phyloP scores from a whole-genome alignment of 2,888 invertebrate genomes.

The Chymomyza procnemis region DNA sequence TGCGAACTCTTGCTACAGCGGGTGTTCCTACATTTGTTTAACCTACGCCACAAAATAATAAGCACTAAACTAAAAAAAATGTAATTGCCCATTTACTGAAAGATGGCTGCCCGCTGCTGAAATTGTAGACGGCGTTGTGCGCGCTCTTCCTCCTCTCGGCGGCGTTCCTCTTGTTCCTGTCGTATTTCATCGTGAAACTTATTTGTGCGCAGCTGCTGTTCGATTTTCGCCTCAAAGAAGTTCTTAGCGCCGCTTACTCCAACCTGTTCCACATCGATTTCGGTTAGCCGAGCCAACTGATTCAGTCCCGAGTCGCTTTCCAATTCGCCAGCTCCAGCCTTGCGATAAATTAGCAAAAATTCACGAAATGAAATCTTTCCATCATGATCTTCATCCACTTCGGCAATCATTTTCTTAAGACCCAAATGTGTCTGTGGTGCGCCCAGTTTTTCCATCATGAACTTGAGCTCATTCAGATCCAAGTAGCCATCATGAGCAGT shows the following conservation, averaged over 20 bases:
- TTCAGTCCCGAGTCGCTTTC: conserved; percentile 91
- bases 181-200: conserved; percentile 96
- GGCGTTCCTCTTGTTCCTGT: conserved; percentile 93
- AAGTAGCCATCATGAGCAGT: conserved; percentile 92
- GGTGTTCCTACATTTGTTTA: conserved; percentile 42
- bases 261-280: conserved; percentile 95
- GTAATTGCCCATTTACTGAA: conserved; percentile 80
- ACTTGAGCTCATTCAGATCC: conserved; percentile 92
- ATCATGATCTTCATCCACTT: conserved; percentile 92
- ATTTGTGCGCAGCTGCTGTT: conserved; percentile 88
- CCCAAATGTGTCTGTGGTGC: conserved; percentile 97
- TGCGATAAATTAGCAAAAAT: conserved; percentile 88
- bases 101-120: conserved; percentile 92
- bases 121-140: conserved; percentile 89
- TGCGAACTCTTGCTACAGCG: neutral
- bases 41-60: conserved; percentile 62
- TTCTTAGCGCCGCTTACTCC: conserved; percentile 96
- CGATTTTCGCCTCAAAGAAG: conserved; percentile 98
- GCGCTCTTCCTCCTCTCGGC: conserved; percentile 89
- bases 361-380: conserved; percentile 94
- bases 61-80: conserved; percentile 53
- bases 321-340: conserved; percentile 94
- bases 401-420: conserved; percentile 95
- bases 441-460: conserved; percentile 97
- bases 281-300: conserved; percentile 90